These are phyloP conservation scores for zebrafish (Danio rerio) DNA, from an alignment of 2,113 vertebrate species.

Conservation along the genomic window DNA sequence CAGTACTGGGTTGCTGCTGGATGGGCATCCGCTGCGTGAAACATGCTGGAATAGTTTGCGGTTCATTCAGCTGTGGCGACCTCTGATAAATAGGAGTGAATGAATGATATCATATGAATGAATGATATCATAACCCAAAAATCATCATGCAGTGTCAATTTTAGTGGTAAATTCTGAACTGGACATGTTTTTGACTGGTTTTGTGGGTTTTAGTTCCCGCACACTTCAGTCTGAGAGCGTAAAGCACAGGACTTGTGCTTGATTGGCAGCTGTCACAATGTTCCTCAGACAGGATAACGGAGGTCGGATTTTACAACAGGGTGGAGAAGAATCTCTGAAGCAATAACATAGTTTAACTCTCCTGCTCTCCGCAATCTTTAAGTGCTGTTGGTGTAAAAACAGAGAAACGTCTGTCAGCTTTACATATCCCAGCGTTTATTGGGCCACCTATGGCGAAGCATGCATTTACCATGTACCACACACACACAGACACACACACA, in stretches of 20 bases:
- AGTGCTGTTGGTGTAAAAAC: slow-evolving; percentile 57
- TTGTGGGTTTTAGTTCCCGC: background rate
- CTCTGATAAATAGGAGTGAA: no score
- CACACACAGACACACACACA: no score
- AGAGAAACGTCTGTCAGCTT: slow-evolving; percentile 56
- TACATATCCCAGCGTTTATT: slow-evolving; percentile 66
- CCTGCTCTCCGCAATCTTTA: slow-evolving; percentile 57
- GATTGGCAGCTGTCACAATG: slow-evolving; percentile 68
- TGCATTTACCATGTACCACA: background rate
- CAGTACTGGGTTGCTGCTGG: no score
- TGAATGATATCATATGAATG: no score
- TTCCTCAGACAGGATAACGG: slow-evolving; percentile 61
- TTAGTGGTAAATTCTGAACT: no score
- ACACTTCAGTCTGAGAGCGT: background rate
- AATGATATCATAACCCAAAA: no score
- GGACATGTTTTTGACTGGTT: background rate
- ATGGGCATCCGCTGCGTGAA: no score
- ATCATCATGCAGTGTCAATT: no score
- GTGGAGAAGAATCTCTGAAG: slow-evolving; percentile 54
- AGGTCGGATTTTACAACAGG: slow-evolving; percentile 64
- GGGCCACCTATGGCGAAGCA: slow-evolving; percentile 63
- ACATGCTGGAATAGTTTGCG: no score
- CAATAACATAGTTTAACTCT: slow-evolving; percentile 60
- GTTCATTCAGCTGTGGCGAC: no score
- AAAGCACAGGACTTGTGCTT: slow-evolving; percentile 52